Conservation (phyloP, 2,888 invertebrate genomes). For the Lepidocyrtinus sp. region DNA sequence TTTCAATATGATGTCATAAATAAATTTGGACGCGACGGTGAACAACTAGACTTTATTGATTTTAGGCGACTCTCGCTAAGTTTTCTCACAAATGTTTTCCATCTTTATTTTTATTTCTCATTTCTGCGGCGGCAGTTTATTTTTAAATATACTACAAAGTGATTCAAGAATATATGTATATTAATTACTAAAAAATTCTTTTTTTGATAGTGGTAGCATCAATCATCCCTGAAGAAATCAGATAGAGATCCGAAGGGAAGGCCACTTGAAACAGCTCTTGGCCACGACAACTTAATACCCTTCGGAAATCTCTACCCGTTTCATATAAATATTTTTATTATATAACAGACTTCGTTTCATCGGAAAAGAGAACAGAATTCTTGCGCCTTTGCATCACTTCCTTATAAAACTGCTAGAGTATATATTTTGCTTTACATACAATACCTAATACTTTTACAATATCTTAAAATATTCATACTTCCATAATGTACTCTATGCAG, state of each 20-base stretch:
- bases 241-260: constrained; percentile 63
- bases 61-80: constrained; percentile 61
- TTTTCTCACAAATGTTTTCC: constrained; percentile 45
- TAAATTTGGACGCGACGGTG: too few relatives aligned
- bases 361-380: constrained; percentile 49
- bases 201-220: constrained; percentile 63
- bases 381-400: constrained; percentile 61
- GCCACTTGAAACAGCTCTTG: constrained; percentile 63
- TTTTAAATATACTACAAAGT: constrained; percentile 57
- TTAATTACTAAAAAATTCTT: constrained; percentile 53
- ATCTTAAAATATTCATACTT: constrained; percentile 1
- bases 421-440: constrained; percentile 22
- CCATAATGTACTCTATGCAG: constrained; percentile 12
- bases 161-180: constrained; percentile 60
- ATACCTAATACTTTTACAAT: constrained; percentile 24
- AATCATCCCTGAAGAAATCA: constrained; percentile 63
- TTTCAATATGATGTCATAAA: too few relatives aligned
- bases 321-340: constrained; percentile 61
- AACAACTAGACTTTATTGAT: constrained; percentile 59
- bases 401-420: constrained; percentile 5
- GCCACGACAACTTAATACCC: constrained; percentile 62
- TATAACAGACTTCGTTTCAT: constrained; percentile 64
- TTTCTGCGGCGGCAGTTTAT: constrained; percentile 51
- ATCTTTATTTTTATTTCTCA: constrained; percentile 7
- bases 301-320: constrained; percentile 62